phyloP scores from a whole-genome alignment of 2,113 vertebrate genomes.

The Bubo bubo region DNA sequence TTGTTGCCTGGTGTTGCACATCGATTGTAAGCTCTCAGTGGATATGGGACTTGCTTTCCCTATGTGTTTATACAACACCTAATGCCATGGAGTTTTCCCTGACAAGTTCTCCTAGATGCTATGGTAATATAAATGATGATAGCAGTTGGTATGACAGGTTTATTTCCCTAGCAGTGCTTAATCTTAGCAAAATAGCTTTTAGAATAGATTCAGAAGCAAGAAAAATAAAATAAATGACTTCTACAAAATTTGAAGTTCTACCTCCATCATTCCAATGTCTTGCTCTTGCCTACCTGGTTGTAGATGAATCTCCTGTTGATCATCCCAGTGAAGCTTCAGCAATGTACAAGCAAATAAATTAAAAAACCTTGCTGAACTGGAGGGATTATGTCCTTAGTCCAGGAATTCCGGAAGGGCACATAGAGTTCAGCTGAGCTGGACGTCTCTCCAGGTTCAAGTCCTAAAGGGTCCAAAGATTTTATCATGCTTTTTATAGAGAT shows the following conservation, averaged over 20 bases:
- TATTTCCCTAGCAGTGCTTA: background rate
- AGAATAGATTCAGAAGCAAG: background rate
- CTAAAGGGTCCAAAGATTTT: conserved; percentile 16
- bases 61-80: background rate
- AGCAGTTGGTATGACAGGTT: conserved; percentile 14
- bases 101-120: background rate
- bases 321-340: background rate
- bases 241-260: background rate
- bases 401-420: conserved; percentile 13
- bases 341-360: conserved; percentile 12
- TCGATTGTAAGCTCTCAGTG: background rate
- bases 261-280: background rate
- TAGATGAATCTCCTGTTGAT: background rate
- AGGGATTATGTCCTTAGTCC: conserved; percentile 16
- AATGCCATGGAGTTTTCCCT: background rate
- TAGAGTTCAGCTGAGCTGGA: conserved; percentile 9
- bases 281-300: background rate
- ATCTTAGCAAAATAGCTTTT: conserved; percentile 29
- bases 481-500: background rate
- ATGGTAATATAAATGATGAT: background rate
- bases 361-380: background rate
- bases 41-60: background rate
- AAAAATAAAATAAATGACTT: background rate
- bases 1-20: background rate
- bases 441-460: background rate